phyloP scores from a whole-genome alignment of 2,888 invertebrate species.

The Oscheius sp. region DNA sequence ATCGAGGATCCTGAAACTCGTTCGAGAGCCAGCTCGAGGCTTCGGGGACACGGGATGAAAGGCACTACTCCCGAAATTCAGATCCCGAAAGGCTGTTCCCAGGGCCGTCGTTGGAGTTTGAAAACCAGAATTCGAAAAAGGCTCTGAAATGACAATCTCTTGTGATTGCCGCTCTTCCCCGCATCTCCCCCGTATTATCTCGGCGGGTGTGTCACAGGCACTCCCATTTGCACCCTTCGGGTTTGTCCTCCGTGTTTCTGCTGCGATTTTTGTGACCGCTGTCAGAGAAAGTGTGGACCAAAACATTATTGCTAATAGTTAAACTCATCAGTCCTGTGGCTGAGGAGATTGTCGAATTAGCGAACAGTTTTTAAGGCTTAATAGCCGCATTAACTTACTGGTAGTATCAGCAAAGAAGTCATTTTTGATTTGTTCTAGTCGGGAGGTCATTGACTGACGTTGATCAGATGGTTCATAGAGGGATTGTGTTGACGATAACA shows the following conservation, averaged over 20 bases:
- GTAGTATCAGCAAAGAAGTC: slow-evolving; percentile 37
- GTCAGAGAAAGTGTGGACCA: slow-evolving; percentile 13
- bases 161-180: neutral
- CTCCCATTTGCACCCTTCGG: too few relatives aligned
- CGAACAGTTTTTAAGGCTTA: neutral
- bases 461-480: slow-evolving; percentile 41
- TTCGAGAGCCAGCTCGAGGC: neutral
- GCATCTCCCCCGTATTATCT: slow-evolving; percentile 16
- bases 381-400: slow-evolving; percentile 32
- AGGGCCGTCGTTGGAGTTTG: slow-evolving; percentile 57
- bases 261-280: neutral
- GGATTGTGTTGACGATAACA: slow-evolving; percentile 42
- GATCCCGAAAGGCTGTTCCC: slow-evolving; percentile 50
- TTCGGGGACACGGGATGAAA: slow-evolving; percentile 40
- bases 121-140: slow-evolving; percentile 51
- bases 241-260: slow-evolving; percentile 17
- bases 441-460: slow-evolving; percentile 31
- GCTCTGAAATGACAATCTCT: slow-evolving; percentile 29
- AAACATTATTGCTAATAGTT: neutral
- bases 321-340: neutral
- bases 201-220: too few relatives aligned
- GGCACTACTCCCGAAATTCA: slow-evolving; percentile 52
- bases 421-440: slow-evolving; percentile 40
- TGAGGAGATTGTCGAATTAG: slow-evolving; percentile 1
- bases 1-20: slow-evolving; percentile 28